phyloP scores from a whole-genome alignment of 2,113 vertebrate species.

The Morone chrysops region DNA sequence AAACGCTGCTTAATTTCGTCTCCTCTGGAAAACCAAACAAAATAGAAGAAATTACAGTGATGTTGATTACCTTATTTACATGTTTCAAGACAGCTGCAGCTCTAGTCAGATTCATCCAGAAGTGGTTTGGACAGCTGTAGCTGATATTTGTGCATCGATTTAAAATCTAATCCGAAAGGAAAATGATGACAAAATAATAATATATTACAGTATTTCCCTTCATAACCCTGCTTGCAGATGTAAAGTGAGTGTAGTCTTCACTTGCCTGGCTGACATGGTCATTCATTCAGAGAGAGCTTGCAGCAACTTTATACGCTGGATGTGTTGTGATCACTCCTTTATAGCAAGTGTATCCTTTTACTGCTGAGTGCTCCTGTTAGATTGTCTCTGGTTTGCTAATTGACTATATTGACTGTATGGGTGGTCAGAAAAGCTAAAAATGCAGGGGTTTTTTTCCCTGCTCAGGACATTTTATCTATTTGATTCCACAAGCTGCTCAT shows the following conservation, averaged over 20 bases:
- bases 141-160: not conserved
- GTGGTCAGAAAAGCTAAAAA: slow-evolving; percentile 22
- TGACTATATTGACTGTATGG: slow-evolving; percentile 2
- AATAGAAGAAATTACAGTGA: not conserved
- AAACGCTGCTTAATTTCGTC: not conserved
- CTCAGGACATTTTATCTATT: slow-evolving; percentile 17
- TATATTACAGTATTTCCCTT: not conserved
- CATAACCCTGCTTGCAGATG: not conserved
- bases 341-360: not conserved
- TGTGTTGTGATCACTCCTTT: not conserved
- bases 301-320: not conserved
- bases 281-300: not conserved
- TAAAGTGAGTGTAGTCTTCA: not conserved
- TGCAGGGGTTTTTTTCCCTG: not conserved
- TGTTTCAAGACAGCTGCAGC: not conserved
- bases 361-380: slow-evolving; percentile 25
- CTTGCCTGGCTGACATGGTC: not conserved
- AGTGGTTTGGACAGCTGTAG: slow-evolving; percentile 21
- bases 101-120: slow-evolving; percentile 1
- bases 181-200: not conserved
- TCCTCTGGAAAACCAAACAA: not conserved
- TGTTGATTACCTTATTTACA: slow-evolving; percentile 2
- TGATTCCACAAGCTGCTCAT: slow-evolving; percentile 28
- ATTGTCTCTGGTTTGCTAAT: slow-evolving; percentile 21
- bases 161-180: not conserved